Evolutionary conservation across 2,113 vertebrate genomes (phyloP).

Genomic region (Gopherus flavomarginatus): DNA sequence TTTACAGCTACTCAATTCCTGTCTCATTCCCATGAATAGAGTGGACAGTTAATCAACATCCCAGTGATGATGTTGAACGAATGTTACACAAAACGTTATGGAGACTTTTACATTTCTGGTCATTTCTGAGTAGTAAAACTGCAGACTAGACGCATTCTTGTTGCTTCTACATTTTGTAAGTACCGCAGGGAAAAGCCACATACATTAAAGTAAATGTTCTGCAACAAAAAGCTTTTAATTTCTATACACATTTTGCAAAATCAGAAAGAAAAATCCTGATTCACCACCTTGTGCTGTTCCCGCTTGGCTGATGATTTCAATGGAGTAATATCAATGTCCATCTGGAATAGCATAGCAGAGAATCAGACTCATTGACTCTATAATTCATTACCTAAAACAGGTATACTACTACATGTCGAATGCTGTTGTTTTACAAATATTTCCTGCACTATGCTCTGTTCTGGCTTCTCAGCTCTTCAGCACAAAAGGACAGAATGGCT

Average conservation of each 20-base stretch:
- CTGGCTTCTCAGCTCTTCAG: constrained; percentile 60
- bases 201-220: not conserved
- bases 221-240: not conserved
- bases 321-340: constrained; percentile 7
- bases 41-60: not conserved
- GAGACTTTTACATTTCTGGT: not conserved
- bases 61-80: accelerated
- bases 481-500: constrained; percentile 14
- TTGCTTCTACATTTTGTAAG: not conserved
- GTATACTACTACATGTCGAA: constrained; percentile 49
- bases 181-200: not conserved
- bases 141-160: not conserved
- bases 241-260: not conserved
- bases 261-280: constrained; percentile 23
- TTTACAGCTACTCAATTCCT: not conserved
- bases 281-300: constrained; percentile 38
- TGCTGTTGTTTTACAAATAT: not conserved
- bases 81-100: accelerated
- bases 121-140: not conserved
- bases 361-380: constrained; percentile 37
- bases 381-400: constrained; percentile 10
- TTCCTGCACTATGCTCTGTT: constrained; percentile 25
- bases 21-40: not conserved
- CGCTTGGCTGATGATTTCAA: constrained; percentile 50
- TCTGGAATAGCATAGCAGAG: not conserved